phyloP scores from a whole-genome alignment of 2,888 invertebrate genomes.

The Caenorhabditis sp. region DNA sequence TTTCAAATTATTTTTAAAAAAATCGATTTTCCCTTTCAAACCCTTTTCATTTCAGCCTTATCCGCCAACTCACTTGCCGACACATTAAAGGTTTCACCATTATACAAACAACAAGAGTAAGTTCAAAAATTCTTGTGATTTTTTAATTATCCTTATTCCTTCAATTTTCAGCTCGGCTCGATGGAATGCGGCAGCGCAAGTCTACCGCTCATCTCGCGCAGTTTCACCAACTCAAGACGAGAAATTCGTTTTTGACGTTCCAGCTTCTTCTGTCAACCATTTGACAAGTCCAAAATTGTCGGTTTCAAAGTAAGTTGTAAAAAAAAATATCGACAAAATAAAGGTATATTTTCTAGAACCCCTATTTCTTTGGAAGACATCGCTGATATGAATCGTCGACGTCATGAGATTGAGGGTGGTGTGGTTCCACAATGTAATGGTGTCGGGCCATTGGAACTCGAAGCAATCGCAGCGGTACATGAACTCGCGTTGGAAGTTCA shows the following conservation, averaged over 20 bases:
- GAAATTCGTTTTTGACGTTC: constrained; percentile 31
- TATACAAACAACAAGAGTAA: constrained; percentile 69
- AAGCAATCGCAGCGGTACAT: constrained; percentile 81
- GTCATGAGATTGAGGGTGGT: constrained; percentile 54
- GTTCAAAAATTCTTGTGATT: constrained; percentile 22
- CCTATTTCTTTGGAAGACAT: constrained; percentile 69
- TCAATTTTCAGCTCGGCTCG: constrained; percentile 58
- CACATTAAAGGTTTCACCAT: constrained; percentile 66
- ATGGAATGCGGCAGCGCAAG: constrained; percentile 68
- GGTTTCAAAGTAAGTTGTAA: constrained; percentile 23
- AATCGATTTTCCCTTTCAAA: neutral
- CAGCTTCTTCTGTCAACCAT: constrained; percentile 16
- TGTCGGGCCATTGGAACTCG: constrained; percentile 64
- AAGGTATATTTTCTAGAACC: constrained; percentile 26
- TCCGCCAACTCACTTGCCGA: constrained; percentile 67
- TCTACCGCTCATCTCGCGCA: constrained; percentile 66
- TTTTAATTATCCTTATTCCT: too few species aligned
- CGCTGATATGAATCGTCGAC: constrained; percentile 60
- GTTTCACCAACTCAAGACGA: constrained; percentile 60
- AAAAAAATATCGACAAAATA: neutral
- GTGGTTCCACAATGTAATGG: constrained; percentile 39
- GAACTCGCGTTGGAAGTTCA: constrained; percentile 80
- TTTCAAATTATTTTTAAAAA: too few species aligned
- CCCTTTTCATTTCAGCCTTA: constrained; percentile 22
- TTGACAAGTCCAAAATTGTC: constrained; percentile 35